A percentile compares a stretch with the other conserved stretches of the same genome.
Conservation (phyloP, 2,113 vertebrate genomes). For the Spea bombifrons region DNA sequence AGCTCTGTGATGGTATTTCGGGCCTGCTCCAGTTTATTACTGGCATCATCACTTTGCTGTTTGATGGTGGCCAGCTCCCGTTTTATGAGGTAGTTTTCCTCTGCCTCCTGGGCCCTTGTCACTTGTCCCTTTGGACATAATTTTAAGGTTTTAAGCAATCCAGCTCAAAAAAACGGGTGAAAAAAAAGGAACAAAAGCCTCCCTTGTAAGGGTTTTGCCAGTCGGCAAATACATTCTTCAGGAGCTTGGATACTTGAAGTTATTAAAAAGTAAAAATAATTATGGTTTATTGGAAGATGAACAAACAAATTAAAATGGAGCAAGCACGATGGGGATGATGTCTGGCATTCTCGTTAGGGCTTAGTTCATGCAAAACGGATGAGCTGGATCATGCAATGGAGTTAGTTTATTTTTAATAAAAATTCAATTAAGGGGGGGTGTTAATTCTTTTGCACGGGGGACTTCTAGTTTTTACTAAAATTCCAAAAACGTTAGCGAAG, state of each 20-base stretch:
- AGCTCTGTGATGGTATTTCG: slow-evolving; percentile 89
- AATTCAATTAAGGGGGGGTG: slow-evolving; percentile 40
- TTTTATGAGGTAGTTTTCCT: slow-evolving; percentile 99
- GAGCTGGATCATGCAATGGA: slow-evolving; percentile 49
- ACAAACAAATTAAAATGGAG: slow-evolving; percentile 49
- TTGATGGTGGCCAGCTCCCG: slow-evolving; percentile 96
- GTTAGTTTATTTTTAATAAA: slow-evolving; percentile 44
- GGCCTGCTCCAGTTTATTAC: slow-evolving; percentile 91
- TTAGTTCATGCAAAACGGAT: slow-evolving; percentile 72
- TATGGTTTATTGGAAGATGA: slow-evolving; percentile 27
- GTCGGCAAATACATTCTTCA: slow-evolving; percentile 39
- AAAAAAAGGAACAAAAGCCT: slow-evolving; percentile 56
- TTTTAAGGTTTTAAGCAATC: slow-evolving; percentile 71
- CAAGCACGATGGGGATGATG: slow-evolving; percentile 52
- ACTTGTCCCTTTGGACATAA: slow-evolving; percentile 99
- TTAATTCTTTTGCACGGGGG: slow-evolving; percentile 58
- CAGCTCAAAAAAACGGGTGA: slow-evolving; percentile 47
- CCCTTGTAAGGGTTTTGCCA: slow-evolving; percentile 59
- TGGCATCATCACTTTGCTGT: slow-evolving; percentile 94
- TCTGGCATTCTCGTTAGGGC: slow-evolving; percentile 55
- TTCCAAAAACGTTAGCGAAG: slow-evolving; percentile 58
- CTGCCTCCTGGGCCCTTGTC: slow-evolving; percentile 98
- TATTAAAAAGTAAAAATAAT: slow-evolving; percentile 40
- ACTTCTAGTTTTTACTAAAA: slow-evolving; percentile 52
- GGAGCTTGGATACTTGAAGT: slow-evolving; percentile 53